Percentiles rank a stretch among this genome's conserved stretches.
phyloP scores from a whole-genome alignment of 2,113 vertebrate species.

The Acinonyx jubatus region DNA sequence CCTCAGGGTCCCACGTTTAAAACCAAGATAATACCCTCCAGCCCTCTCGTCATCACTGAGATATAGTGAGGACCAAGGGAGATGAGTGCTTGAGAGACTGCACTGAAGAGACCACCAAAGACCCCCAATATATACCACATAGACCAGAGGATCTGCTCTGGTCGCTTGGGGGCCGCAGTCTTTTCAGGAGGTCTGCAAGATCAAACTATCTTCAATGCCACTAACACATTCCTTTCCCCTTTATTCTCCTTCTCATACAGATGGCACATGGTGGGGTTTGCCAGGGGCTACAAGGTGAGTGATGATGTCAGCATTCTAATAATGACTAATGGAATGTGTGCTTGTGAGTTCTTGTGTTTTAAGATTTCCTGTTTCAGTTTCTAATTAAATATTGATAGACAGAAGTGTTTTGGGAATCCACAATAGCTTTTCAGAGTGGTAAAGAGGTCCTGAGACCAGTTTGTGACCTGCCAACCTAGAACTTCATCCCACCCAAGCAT shows the following conservation, averaged over 20 bases:
- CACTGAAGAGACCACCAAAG: not conserved
- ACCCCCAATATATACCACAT: not conserved
- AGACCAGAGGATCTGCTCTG: not conserved
- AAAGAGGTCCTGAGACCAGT: not conserved
- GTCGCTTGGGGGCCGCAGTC: not conserved
- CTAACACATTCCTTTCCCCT: not conserved
- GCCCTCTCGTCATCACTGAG: not conserved
- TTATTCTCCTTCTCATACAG: not conserved
- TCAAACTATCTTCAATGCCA: slow-evolving; percentile 19
- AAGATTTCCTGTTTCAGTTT: slow-evolving; percentile 31
- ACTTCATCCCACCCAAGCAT: not conserved
- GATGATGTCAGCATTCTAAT: not conserved
- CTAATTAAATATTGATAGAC: slow-evolving; percentile 14
- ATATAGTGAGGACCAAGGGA: not conserved
- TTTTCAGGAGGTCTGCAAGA: not conserved
- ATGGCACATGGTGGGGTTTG: not conserved
- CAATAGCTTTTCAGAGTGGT: not conserved
- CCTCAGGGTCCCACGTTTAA: not conserved
- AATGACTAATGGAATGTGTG: not conserved
- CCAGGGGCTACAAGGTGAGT: not conserved
- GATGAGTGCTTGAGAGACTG: not conserved
- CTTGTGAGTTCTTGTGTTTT: not conserved
- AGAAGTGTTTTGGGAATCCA: not conserved
- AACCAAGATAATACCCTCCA: not conserved
- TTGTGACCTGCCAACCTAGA: not conserved